phyloP scores from a whole-genome alignment of 2,888 invertebrate genomes.

The Ferdinandea cuprea region DNA sequence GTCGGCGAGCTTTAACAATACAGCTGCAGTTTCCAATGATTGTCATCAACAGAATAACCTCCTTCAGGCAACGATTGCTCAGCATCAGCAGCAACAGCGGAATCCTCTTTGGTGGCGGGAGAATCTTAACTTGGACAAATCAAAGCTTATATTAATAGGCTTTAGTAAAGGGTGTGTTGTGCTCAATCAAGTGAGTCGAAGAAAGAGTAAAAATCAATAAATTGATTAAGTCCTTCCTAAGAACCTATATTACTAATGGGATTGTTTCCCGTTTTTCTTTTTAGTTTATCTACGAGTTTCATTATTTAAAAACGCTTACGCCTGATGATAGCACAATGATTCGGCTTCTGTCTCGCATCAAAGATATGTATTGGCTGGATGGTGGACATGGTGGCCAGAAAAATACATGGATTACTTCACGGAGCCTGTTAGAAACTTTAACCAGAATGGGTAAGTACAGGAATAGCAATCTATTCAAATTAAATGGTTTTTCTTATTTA shows the following conservation, averaged over 20 bases:
- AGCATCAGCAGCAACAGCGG: conserved; percentile 75
- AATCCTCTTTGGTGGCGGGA: conserved; percentile 86
- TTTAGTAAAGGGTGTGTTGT: conserved; percentile 98
- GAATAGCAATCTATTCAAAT: conserved; percentile 53
- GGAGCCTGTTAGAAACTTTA: conserved; percentile 88
- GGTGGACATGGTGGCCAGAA: conserved; percentile 95
- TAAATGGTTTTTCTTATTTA: neutral
- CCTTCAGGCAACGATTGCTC: conserved; percentile 67
- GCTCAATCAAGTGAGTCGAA: conserved; percentile 87
- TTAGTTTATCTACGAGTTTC: conserved; percentile 92
- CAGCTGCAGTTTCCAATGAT: conserved; percentile 51
- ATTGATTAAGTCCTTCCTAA: conserved; percentile 17
- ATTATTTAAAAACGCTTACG: conserved; percentile 88
- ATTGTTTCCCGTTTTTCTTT: neutral
- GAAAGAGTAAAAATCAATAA: conserved; percentile 81
- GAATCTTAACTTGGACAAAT: conserved; percentile 85
- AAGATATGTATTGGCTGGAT: conserved; percentile 94
- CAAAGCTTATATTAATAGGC: conserved; percentile 88
- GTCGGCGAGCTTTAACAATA: conserved; percentile 61
- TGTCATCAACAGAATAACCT: conserved; percentile 62
- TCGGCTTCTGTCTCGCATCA: conserved; percentile 87
- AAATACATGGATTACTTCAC: conserved; percentile 94
- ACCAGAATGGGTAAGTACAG: conserved; percentile 86
- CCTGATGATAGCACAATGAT: conserved; percentile 86
- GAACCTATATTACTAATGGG: neutral